Percentiles rank a stretch among this genome's conserved stretches.
Evolutionary conservation across 2,113 vertebrate species (phyloP).

Genomic region (Capreolus pygargus): DNA sequence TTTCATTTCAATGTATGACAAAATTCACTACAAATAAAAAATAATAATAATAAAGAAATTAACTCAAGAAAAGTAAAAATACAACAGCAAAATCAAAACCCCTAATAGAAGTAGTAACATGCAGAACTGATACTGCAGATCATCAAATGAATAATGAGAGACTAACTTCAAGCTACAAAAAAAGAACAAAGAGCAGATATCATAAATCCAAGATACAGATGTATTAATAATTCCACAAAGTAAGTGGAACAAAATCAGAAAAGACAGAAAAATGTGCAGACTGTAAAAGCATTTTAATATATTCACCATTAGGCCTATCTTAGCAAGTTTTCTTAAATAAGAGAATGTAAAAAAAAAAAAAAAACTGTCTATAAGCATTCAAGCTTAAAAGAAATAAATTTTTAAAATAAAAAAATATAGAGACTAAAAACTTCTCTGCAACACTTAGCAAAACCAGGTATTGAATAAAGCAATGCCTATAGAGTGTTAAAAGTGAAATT

Average conservation of each 20-base stretch:
- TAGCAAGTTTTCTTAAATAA: not conserved
- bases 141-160: not conserved
- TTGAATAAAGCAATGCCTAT: not conserved
- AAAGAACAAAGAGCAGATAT: not conserved
- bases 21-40: too few relatives aligned
- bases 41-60: too few relatives aligned
- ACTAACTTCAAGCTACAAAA: not conserved
- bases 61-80: constrained; percentile 17
- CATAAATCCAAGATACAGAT: not conserved
- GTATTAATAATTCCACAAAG: not conserved
- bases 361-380: not conserved
- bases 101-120: not conserved
- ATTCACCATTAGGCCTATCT: not conserved
- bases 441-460: not conserved
- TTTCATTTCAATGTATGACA: too few relatives aligned
- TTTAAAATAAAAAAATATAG: not conserved
- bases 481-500: not conserved
- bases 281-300: not conserved
- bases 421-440: not conserved
- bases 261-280: not conserved
- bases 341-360: not conserved
- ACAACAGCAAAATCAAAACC: constrained; percentile 13
- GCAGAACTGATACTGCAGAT: not conserved
- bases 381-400: not conserved
- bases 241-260: not conserved